These are phyloP conservation scores for Tetrapedia diversipes DNA, from an alignment of 2,888 invertebrate species.

Conservation along the genomic window DNA sequence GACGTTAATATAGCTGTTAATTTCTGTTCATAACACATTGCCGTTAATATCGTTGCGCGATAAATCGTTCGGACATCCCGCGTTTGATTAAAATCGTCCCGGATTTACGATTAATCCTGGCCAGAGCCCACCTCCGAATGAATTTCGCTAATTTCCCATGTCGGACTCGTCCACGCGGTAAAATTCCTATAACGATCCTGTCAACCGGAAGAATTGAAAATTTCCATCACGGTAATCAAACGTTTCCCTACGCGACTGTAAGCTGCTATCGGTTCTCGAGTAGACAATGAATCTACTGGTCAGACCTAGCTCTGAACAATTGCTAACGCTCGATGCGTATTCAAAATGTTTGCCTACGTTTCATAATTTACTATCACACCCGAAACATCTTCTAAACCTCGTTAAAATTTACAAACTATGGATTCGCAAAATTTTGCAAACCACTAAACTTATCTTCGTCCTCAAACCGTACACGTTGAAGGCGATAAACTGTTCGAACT, in stretches of 20 bases:
- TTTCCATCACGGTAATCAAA: no score
- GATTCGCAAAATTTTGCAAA: no score
- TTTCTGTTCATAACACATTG: slow-evolving; percentile 47
- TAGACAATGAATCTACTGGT: neutral
- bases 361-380: no score
- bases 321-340: no score
- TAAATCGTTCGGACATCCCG: slow-evolving; percentile 30
- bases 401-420: no score
- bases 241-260: no score
- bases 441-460: neutral
- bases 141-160: slow-evolving; percentile 5
- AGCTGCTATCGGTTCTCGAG: neutral
- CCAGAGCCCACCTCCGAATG: slow-evolving; percentile 2
- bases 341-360: no score
- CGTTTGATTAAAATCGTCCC: slow-evolving; percentile 33
- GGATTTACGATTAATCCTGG: slow-evolving; percentile 22
- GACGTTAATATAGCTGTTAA: slow-evolving; percentile 49
- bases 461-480: no score
- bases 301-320: no score
- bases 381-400: no score
- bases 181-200: neutral
- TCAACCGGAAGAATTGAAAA: neutral
- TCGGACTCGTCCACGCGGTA: neutral
- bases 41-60: slow-evolving; percentile 15
- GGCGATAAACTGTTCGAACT: neutral